These are phyloP conservation scores for Ptilonorhynchus violaceus DNA, from an alignment of 2,113 vertebrate species.

Conservation along the genomic window DNA sequence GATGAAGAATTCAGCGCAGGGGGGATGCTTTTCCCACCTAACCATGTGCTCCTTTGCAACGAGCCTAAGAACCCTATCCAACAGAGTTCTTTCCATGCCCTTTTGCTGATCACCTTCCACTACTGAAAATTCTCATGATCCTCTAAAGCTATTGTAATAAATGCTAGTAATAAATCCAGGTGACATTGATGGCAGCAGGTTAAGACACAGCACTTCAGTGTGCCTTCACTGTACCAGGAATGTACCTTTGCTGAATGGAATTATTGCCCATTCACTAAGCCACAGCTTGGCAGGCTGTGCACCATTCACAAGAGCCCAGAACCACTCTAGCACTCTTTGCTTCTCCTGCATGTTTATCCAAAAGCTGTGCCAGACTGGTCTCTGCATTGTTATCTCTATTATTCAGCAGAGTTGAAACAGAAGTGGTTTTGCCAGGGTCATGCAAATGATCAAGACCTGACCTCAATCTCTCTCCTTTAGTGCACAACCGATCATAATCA, in stretches of 20 bases:
- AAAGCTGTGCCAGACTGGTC: neutral
- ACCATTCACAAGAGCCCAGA: neutral
- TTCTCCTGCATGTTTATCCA: neutral
- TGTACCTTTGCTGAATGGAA: neutral
- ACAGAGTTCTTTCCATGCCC: neutral
- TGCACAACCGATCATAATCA: neutral
- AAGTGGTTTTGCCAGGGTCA: neutral
- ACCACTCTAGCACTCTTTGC: neutral
- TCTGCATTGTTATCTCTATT: neutral
- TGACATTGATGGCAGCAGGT: neutral
- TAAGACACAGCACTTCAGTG: neutral
- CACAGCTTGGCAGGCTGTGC: neutral
- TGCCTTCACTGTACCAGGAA: neutral
- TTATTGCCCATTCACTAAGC: neutral
- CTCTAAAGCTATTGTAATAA: neutral
- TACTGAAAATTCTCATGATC: neutral
- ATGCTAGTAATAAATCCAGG: neutral
- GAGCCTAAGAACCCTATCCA: neutral
- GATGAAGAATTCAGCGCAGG: neutral
- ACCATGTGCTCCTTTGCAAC: neutral
- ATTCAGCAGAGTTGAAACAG: neutral
- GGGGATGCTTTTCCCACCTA: neutral
- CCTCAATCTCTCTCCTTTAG: neutral
- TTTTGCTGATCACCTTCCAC: neutral
- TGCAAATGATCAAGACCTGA: neutral